These are phyloP conservation scores for Tapirus terrestris DNA, from an alignment of 2,113 vertebrate species.

Conservation along the genomic window DNA sequence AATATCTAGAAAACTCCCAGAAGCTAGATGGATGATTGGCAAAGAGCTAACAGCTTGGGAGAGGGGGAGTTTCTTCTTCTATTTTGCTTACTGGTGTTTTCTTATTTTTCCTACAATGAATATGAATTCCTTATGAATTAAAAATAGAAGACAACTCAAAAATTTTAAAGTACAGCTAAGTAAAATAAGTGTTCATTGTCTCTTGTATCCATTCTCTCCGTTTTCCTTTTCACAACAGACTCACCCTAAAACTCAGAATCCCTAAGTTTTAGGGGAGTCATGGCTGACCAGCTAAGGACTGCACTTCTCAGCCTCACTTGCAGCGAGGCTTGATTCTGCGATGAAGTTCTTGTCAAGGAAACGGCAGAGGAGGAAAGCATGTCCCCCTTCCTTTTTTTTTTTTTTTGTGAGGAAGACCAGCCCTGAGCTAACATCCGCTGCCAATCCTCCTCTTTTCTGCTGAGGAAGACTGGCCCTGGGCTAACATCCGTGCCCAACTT, in stretches of 20 bases:
- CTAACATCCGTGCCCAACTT: too few relatives aligned
- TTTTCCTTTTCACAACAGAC: background rate
- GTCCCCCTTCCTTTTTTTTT: background rate
- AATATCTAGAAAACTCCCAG: too few relatives aligned
- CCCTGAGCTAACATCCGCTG: too few relatives aligned
- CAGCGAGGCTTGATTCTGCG: background rate
- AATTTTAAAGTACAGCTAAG: background rate
- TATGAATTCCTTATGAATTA: background rate
- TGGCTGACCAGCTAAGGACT: background rate
- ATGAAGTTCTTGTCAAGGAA: fast-evolving
- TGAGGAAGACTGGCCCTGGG: too few relatives aligned
- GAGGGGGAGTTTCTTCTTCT: background rate
- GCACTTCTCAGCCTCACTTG: background rate
- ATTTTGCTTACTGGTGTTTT: background rate
- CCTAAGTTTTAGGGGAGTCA: background rate
- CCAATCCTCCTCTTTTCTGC: too few relatives aligned
- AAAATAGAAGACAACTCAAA: background rate
- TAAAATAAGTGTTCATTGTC: background rate
- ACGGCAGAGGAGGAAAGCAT: background rate
- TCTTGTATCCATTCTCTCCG: background rate
- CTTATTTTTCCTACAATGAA: background rate
- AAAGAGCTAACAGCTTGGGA: background rate
- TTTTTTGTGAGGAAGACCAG: too few relatives aligned
- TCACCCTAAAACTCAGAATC: too few relatives aligned
- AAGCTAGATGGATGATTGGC: fast-evolving